phyloP scores from a whole-genome alignment of 1,140 invertebrate genomes.

The Bombus turneri region DNA sequence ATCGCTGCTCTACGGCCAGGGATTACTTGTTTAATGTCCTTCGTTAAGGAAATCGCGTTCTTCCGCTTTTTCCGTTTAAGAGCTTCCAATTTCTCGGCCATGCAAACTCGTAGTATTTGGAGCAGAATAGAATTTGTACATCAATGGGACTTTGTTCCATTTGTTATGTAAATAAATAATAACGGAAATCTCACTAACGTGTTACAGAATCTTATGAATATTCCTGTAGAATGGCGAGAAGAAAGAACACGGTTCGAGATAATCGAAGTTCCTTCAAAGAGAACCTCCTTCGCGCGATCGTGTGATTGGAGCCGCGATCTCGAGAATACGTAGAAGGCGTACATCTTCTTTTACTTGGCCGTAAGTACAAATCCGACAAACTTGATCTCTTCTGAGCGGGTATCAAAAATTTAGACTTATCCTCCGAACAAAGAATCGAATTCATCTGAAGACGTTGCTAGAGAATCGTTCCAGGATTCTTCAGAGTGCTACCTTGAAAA shows the following conservation, averaged over 20 bases:
- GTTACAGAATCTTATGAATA: neutral
- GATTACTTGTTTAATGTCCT: neutral
- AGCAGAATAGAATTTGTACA: no score
- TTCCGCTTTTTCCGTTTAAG: neutral
- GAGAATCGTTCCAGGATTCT: neutral
- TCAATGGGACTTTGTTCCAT: no score
- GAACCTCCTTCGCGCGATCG: neutral
- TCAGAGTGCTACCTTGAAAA: no score
- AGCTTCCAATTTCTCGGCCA: neutral
- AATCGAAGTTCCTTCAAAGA: neutral
- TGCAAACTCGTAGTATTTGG: no score
- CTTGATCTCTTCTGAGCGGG: neutral
- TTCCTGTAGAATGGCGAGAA: neutral
- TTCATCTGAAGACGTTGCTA: neutral
- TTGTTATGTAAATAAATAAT: neutral
- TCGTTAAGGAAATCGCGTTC: neutral
- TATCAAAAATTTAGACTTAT: conserved; percentile 15
- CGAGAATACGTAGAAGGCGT: neutral
- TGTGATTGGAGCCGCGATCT: neutral
- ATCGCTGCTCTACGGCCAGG: neutral
- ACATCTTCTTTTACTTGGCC: neutral
- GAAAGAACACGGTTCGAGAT: neutral
- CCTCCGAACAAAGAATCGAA: neutral
- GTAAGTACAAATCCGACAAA: neutral
- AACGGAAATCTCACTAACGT: neutral